Conservation (phyloP, 2,888 invertebrate genomes). For the Shargacucullia verbasci region DNA sequence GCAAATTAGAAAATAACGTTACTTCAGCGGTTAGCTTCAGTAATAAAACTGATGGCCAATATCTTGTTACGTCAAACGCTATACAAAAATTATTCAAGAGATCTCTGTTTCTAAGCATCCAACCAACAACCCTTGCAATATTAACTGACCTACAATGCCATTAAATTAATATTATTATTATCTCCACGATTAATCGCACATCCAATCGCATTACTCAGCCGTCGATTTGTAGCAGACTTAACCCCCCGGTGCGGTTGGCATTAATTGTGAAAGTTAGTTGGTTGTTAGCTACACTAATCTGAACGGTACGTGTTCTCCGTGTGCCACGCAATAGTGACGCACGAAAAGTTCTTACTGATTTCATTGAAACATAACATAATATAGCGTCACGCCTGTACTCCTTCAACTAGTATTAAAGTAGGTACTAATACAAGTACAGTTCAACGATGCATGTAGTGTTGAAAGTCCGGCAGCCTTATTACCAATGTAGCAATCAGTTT, state of each 20-base stretch:
- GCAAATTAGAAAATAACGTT: too few relatives aligned
- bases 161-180: constrained; percentile 2
- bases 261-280: constrained; percentile 77
- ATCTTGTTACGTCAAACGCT: too few relatives aligned
- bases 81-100: too few relatives aligned
- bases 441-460: too few relatives aligned
- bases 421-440: too few relatives aligned
- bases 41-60: too few relatives aligned
- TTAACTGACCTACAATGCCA: background rate
- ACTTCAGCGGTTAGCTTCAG: too few relatives aligned
- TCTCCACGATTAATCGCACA: constrained; percentile 28
- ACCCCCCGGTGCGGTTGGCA: constrained; percentile 59
- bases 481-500: too few relatives aligned
- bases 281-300: constrained; percentile 68
- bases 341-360: constrained; percentile 41
- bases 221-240: constrained; percentile 35
- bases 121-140: background rate
- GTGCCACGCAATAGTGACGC: constrained; percentile 50
- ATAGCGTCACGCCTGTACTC: too few relatives aligned
- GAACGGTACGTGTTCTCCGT: constrained; percentile 61
- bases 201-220: constrained; percentile 35
- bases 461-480: too few relatives aligned
- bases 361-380: constrained; percentile 4
- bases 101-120: too few relatives aligned
- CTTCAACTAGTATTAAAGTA: too few relatives aligned